Base-by-base conservation (phyloP, 2,113 vertebrate genomes). In the Hoplias malabaricus region DNA sequence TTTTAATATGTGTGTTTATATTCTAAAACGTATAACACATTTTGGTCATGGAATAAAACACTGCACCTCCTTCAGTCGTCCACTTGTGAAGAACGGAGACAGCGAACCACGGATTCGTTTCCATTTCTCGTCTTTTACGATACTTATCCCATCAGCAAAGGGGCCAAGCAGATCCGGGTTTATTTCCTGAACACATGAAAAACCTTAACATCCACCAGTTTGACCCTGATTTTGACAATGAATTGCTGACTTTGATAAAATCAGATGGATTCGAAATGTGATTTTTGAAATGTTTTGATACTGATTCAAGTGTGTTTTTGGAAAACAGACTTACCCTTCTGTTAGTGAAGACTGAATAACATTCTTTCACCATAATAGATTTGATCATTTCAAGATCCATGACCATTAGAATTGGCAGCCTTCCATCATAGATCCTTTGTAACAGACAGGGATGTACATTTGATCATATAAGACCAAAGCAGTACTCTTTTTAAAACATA, bases 311-410 rank as follows among this genome's bases (percentile, higher is more conserved):
- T n/a, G n/a, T n/a, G n/a, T n/a, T n/a, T n/a, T n/a, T n/a, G 0
- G 31, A 13, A 40, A n/a, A 61, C 23, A 23, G 13, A 23, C 86
- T 90, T 81, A 94, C 93, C 86, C 89, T 85, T 73, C 82, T 86
- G 72, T 94, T 95, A 73, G 92, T 93, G 62, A 94, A 95, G 65
- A 53, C 0, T 1, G 69, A 80, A 75, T 91, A 92, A 83, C 88
- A 94, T 27, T 95, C 94, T 85, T 94, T 95, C 73, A 95, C 90
- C 85, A 94, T 25, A 77, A 95, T 79, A 10, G 53, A 75, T 88
- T 94, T 93, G 40, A 94, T 84, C 10, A 96, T 84, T 31, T 84
- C 33, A 0, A 90, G 89, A 68, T 94, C 94, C 73, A 89, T 33
- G 71, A 92, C 25, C 29, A 87, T 89, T 66, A 94, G 23, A 1